Base-by-base conservation (phyloP, 2,113 vertebrate genomes). In the Sceloporus undulatus region DNA sequence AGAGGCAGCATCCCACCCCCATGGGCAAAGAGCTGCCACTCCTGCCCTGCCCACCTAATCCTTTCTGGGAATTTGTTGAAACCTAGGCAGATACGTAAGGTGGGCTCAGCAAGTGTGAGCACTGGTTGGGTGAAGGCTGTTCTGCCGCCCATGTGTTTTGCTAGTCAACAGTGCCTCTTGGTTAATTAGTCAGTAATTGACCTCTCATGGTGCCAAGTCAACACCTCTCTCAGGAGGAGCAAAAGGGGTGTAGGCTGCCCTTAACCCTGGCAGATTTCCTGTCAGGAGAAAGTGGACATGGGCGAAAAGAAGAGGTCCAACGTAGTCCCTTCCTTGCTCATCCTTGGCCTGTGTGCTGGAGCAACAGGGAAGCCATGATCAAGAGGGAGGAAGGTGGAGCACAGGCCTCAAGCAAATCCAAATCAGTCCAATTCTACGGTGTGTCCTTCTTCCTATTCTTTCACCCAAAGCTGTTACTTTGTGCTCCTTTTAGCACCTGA, bases 101-200 rank as follows among this genome's bases (percentile, higher is more conserved):
- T 18, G 18, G 59, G 13, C 59, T 62, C 59, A 62, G 27, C 54
- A 23, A 38, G 14, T 5, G 18, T 0, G 38, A 18, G 1, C 4
- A 11, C 56, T 75, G 27, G 29, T 52, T 87, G 79, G 71, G 56
- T 8, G 86, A 11, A 48, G 4, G 27, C 52, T 5, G 66, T n/a
- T 14, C 52, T 52, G 4, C 78, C 78, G 2, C 9, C 52, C 23
- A 5, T 21, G 4, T 13, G 76, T 54, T 52, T 78, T 16, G 21
- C 19, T 13, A 5, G 25, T 42, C 21, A 19, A 59, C 42, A 13
- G 38, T 10, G 9, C 23, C 71, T 76, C 54, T 62, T 71, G 54
- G 70, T 87, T 87, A 42, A 65, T 52, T 75, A 27, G 77, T 79
- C 65, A 87, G 79, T 65, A n/a, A 74, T 29, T 59, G 54, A 38